Base-by-base conservation (phyloP, 2,888 invertebrate genomes). In the Lithophane semibrunnea region DNA sequence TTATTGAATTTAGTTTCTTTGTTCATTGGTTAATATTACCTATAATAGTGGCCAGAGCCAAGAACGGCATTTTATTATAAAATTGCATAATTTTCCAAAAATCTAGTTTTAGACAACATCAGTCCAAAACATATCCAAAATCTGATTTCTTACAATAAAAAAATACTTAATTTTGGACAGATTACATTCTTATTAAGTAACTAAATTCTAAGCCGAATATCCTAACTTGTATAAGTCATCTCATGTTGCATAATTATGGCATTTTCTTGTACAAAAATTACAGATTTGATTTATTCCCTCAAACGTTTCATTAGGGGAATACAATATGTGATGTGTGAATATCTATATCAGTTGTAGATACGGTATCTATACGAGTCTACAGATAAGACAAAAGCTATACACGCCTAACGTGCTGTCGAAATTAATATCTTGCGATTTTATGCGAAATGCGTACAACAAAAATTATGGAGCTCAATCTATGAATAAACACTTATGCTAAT, bases 311-410 rank as follows among this genome's bases (percentile, higher is more conserved):
- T 89, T 85, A 91, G 77, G 79, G 86, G 84, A 67, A 65, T 65
- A 83, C 76, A 88, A 80, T 87, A 86, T 91, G 94, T 93, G 94
- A 93, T 93, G 94, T 92, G 83, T 90, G 87, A 89, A 90, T 92
- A 91, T 90, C 90, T 92, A 90, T 94, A 94, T 94, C 93, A 92
- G 91, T 89, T 89, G 89, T 84, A 91, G 94, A 94, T 94, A 94
- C 81, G 90, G 83, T 94, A 94, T 94, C 94, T 92, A 83, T 88
- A 86, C 86, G 86, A 91, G 88, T 89, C 81, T 89, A 88, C 77
- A 86, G 94, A 94, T 94, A 94, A 93, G 90, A 91, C 90, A 87
- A 88, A 90, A 92, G 90, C 89, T 80, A 89, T 88, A 88, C 85
- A 84, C 87, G 81, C 88, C 80, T 87, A 79, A 84, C 84, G 86